Evolutionary conservation across 2,113 vertebrate species (phyloP), one percentile per base, ranked within the genome.

Genomic region (Stomatorhinus ivindoensis): DNA sequence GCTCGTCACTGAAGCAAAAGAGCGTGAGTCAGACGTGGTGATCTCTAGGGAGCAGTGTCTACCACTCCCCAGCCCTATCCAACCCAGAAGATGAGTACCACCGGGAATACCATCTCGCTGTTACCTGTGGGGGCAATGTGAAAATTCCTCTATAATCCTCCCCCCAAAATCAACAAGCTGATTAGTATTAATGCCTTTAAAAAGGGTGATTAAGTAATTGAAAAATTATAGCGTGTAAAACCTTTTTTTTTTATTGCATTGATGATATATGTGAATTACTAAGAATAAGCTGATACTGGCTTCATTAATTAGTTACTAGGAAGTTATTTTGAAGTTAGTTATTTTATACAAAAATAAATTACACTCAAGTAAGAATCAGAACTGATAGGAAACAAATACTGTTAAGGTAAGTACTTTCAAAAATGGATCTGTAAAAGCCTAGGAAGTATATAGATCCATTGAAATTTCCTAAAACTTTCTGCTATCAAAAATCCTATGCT

Each of bases 1-100:
- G 27, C 46, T 31, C 4, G 3, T 86, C n/a, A 89, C 88, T 89
- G 51, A 80, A 89, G 44, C 80, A 89, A 85, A 48, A 55, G 39
- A 19, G n/a, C 50, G 17, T 84, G 80, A 84, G 83, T n/a, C 48
- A 82, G 44, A 47, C 39, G 35, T 19, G 35, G 73, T 80, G 73
- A 19, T 42, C 73, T 80, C 13, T 80, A 42, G 73, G 73, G 73
- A 39, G 15, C 73, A 42, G 15, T 80, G 35, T 76, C 73, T 42
- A 35, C 15, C 73, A 76, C 35, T 80, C 15, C 73, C 17, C 73
- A 69, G 10, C 61, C 61, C 10, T 31, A 31, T 69, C 61, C n/a
- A 31, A 69, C 61, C 61, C 61, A 31, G 61, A 69, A 69, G 61
- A 69, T 69, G 61, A 69, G n/a, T 9, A 69, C 35, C 35, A 42